These are phyloP conservation scores for Laterallus jamaicensis DNA, from an alignment of 2,113 vertebrate species.

Conservation along the genomic window DNA sequence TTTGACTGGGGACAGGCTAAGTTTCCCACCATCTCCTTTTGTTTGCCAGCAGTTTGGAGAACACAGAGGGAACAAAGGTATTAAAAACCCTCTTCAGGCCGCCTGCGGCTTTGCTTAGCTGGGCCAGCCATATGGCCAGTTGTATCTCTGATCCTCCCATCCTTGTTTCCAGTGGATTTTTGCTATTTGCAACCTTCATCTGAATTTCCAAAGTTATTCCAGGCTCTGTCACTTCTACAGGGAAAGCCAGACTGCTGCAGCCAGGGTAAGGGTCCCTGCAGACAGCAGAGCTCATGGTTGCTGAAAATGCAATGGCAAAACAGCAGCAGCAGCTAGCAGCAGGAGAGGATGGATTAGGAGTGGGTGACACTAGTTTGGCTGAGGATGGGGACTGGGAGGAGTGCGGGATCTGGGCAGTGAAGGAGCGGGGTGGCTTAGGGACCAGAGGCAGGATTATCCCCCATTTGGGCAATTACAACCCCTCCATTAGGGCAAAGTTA, in stretches of 20 bases:
- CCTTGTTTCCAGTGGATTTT: not conserved
- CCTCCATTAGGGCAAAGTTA: not conserved
- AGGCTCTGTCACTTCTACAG: not conserved
- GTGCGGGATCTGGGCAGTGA: not conserved
- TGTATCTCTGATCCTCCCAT: not conserved
- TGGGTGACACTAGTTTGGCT: not conserved
- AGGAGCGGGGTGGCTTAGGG: not conserved
- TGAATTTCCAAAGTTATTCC: not conserved
- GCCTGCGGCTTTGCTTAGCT: not conserved
- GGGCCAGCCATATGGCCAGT: not conserved
- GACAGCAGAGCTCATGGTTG: not conserved
- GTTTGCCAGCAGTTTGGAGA: not conserved
- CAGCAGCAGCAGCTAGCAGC: not conserved
- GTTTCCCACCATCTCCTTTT: not conserved
- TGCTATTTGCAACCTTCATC: not conserved
- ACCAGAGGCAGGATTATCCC: not conserved
- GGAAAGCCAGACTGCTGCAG: not conserved
- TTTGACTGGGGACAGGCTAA: not conserved
- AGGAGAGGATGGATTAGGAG: not conserved
- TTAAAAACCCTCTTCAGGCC: not conserved
- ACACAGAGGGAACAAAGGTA: not conserved
- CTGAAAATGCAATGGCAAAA: not conserved
- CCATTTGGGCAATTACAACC: not conserved
- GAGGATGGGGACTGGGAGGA: not conserved
- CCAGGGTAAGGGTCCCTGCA: not conserved